phyloP scores from a whole-genome alignment of 1,140 invertebrate genomes.

The Rhopalosiphum maidis region DNA sequence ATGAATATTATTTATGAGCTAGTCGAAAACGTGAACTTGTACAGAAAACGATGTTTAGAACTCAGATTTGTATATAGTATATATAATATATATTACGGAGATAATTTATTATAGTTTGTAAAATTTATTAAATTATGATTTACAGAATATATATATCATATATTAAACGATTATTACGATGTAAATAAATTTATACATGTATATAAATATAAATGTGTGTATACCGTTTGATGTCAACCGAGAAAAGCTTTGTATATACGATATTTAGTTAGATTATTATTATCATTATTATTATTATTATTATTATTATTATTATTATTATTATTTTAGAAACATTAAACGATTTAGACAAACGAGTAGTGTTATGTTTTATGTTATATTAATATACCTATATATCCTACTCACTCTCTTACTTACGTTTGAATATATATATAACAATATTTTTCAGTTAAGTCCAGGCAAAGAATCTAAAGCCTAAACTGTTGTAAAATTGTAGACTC shows the following conservation, averaged over 20 bases:
- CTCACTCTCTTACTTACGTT: background rate
- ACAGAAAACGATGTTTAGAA: slow-evolving; percentile 50
- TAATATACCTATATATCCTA: background rate
- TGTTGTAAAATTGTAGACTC: background rate
- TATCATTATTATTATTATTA: slow-evolving; percentile 25
- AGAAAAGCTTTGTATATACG: slow-evolving; percentile 51
- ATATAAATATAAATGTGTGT: slow-evolving; percentile 19
- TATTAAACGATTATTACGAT: slow-evolving; percentile 16
- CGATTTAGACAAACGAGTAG: slow-evolving; percentile 42
- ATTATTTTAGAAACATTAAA: slow-evolving; percentile 58
- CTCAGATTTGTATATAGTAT: slow-evolving; percentile 12
- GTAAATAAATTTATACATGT: slow-evolving; percentile 26
- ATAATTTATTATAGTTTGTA: slow-evolving; percentile 54
- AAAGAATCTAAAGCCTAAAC: background rate
- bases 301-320: slow-evolving; percentile 47
- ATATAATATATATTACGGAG: slow-evolving; percentile 13
- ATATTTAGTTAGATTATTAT: slow-evolving; percentile 48
- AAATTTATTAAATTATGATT: slow-evolving; percentile 41
- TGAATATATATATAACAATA: background rate
- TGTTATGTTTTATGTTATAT: background rate
- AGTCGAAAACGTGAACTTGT: slow-evolving; percentile 52
- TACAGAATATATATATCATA: slow-evolving; percentile 17
- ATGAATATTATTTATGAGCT: slow-evolving; percentile 51
- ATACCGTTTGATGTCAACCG: background rate
- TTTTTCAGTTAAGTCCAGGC: background rate